These are phyloP conservation scores for Threskiornis aethiopicus DNA, from an alignment of 2,797 vertebrate species.

Conservation along the genomic window DNA sequence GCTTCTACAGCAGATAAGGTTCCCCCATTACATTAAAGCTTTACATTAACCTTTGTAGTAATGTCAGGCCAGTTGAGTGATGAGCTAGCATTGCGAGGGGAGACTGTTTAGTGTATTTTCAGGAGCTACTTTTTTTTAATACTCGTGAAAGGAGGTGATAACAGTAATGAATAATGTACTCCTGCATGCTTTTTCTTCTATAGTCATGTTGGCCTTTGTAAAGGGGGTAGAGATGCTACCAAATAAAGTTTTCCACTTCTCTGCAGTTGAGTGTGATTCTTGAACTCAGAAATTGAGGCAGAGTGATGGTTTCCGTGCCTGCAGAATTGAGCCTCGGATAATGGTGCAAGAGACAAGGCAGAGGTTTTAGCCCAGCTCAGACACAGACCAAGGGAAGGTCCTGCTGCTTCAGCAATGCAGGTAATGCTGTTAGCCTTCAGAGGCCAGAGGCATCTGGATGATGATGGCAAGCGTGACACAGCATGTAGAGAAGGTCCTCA, in stretches of 20 bases:
- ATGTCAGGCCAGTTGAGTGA: not conserved
- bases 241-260: not conserved
- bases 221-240: not conserved
- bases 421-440: not conserved
- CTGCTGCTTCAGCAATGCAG: not conserved
- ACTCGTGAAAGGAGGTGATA: not conserved
- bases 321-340: not conserved
- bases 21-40: not conserved
- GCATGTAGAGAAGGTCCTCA: not conserved
- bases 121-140: not conserved
- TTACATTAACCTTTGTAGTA: not conserved
- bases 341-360: not conserved
- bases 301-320: not conserved
- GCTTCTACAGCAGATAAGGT: not conserved
- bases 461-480: not conserved
- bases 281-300: not conserved
- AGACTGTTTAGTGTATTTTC: not conserved
- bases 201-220: not conserved
- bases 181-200: not conserved
- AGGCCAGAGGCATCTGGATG: not conserved
- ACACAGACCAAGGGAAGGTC: not conserved
- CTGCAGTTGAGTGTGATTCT: not conserved
- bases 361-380: not conserved
- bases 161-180: too few relatives aligned
- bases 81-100: not conserved